Percentiles rank a stretch among this genome's conserved stretches.
These are phyloP conservation scores for Campylorhamphus procurvoides DNA, from an alignment of 2,113 vertebrate genomes.

Conservation along the genomic window DNA sequence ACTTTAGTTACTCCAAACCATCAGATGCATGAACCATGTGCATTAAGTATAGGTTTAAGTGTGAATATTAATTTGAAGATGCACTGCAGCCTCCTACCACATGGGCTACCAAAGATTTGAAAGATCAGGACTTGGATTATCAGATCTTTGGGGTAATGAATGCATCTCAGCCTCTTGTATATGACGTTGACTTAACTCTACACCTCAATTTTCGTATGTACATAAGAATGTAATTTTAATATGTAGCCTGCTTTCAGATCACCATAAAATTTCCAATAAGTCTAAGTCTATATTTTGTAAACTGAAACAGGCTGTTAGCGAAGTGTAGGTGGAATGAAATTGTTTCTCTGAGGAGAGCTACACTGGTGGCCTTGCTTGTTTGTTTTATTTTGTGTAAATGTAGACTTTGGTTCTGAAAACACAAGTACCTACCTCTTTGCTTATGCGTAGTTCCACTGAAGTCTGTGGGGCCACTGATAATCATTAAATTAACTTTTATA, in stretches of 20 bases:
- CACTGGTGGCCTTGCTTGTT: conserved; percentile 11
- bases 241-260: neutral
- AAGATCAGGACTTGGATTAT: neutral
- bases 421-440: neutral
- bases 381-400: neutral
- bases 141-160: neutral
- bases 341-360: neutral
- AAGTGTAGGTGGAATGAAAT: neutral
- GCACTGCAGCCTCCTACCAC: neutral
- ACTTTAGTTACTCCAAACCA: neutral
- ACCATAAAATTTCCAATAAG: neutral
- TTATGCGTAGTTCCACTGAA: neutral
- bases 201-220: neutral
- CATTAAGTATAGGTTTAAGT: neutral
- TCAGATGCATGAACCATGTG: neutral
- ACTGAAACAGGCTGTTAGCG: neutral
- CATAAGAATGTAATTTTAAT: neutral
- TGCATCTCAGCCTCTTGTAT: neutral
- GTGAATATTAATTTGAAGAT: neutral
- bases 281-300: neutral
- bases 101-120: neutral
- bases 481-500: conserved; percentile 14
- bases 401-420: neutral
- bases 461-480: neutral
- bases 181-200: neutral